Base-by-base conservation (phyloP, 1,140 invertebrate genomes). In the Cotesia typhae region DNA sequence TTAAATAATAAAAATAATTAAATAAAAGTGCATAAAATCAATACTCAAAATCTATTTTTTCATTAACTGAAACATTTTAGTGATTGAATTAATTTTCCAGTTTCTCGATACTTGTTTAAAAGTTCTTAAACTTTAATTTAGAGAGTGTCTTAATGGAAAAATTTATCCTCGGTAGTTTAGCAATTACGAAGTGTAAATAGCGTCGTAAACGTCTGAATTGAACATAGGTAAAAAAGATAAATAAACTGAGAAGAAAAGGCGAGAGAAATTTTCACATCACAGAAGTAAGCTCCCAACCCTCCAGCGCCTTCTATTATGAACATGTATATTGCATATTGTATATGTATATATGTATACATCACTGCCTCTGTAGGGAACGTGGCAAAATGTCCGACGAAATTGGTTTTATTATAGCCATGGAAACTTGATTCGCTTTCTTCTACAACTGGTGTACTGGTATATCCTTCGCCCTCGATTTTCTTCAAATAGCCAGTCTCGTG, bases 331-430 rank as follows among this genome's bases (percentile, higher is more conserved):
- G 28, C 28, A 28, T 28, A 28, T 28, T 28, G 5, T 47, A 47
- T 7, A 47, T 47, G 41, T 47, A 47, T 47, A 47, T 47, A 6
- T 47, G 41, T 47, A 47, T 47, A 47, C 10, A 47, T 47, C 6
- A 47, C 6, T 6, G 41, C 41, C 41, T 36, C 10, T 37, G 63
- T 36, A 55, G 20, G 52, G 51, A 35, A 67, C 66, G 66, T 55
- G 66, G 66, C n/a, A 67, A 67, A 67, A 67, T 67, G 66, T 67
- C 66, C 51, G 35, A 67, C 53, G 52, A 55, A 55, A 67, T 67
- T 67, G 51, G 66, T 52, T 67, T 67, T 67, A 51, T 67, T 67
- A 67, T 51, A 10, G 66, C n/a, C 52, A 51, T 35, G 47, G 53
- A 67, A 67, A 67, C 66, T 53, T 51, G 20, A 55, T 67, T 67